phyloP scores from a whole-genome alignment of 35 echinoderm and acorn worm genomes.

The Amphiura filiformis region DNA sequence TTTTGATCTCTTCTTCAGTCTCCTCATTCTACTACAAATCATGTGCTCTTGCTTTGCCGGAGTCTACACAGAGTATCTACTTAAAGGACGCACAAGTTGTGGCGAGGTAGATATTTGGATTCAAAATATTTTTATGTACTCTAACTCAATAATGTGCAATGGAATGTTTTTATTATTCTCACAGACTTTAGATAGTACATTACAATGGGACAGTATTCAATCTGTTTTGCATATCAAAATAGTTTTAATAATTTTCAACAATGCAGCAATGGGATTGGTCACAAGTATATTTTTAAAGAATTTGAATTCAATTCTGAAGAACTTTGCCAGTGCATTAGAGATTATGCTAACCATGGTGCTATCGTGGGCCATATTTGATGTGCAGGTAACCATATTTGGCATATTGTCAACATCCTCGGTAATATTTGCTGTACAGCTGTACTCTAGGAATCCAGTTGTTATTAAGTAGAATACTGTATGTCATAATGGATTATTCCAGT shows the following conservation, averaged over 20 bases:
- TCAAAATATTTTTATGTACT: conserved; percentile 93
- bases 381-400: conserved; percentile 44
- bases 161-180: conserved; percentile 10
- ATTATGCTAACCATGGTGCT: conserved; percentile 63
- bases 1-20: neutral
- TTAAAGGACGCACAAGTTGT: conserved; percentile 54
- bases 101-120: conserved; percentile 70
- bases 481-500: too few relatives aligned
- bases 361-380: conserved; percentile 45
- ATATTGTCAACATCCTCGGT: conserved; percentile 46
- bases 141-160: conserved; percentile 63
- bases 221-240: conserved; percentile 41
- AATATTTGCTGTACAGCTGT: conserved; percentile 53
- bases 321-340: conserved; percentile 80
- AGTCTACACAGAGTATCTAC: conserved; percentile 88
- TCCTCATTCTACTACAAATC: conserved; percentile 59
- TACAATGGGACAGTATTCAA: conserved; percentile 17
- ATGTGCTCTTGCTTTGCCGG: conserved; percentile 75
- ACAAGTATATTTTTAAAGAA: conserved; percentile 77
- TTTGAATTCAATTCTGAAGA: conserved; percentile 96
- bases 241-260: conserved; percentile 54
- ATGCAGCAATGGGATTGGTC: conserved; percentile 53
- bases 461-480: too few relatives aligned
- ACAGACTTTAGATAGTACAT: neutral
- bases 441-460: conserved; percentile 63